These are phyloP conservation scores for Dioctria linearis DNA, from an alignment of 2,888 invertebrate genomes.

Conservation along the genomic window DNA sequence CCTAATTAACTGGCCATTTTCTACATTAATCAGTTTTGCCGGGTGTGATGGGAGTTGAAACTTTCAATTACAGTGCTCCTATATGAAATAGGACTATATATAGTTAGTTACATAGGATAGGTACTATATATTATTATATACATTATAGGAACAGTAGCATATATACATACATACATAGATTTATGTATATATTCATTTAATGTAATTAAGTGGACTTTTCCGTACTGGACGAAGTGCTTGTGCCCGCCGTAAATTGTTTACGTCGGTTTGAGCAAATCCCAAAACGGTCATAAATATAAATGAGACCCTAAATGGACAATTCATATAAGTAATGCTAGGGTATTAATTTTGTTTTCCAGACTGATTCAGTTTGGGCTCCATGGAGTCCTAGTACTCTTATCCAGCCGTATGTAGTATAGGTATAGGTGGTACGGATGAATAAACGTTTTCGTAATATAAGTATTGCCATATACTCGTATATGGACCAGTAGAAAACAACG, in stretches of 20 bases:
- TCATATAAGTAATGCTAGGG: slow-evolving; percentile 58
- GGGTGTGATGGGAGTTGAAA: slow-evolving; percentile 27
- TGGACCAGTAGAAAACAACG: too few relatives aligned
- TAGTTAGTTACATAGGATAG: too few relatives aligned
- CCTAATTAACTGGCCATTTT: slow-evolving; percentile 46
- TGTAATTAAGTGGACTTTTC: slow-evolving; percentile 48
- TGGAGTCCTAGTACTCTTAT: not conserved
- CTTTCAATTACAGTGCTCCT: slow-evolving; percentile 14
- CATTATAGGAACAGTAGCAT: too few relatives aligned
- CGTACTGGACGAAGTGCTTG: slow-evolving; percentile 18
- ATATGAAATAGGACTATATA: not conserved
- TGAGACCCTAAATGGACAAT: slow-evolving; percentile 59
- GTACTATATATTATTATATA: too few relatives aligned
- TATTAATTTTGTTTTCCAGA: slow-evolving; percentile 56
- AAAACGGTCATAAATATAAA: slow-evolving; percentile 59
- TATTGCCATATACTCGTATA: too few relatives aligned
- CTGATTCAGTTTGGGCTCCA: slow-evolving; percentile 26
- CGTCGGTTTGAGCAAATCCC: slow-evolving; percentile 55
- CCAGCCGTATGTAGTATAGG: too few relatives aligned
- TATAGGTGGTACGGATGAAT: too few relatives aligned
- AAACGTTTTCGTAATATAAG: too few relatives aligned
- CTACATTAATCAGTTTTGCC: slow-evolving; percentile 45
- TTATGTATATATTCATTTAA: not conserved
- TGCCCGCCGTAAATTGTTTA: slow-evolving; percentile 53
- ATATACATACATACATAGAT: too few relatives aligned